phyloP scores from a whole-genome alignment of 2,888 invertebrate genomes.

The Sarcophaga subvicina region DNA sequence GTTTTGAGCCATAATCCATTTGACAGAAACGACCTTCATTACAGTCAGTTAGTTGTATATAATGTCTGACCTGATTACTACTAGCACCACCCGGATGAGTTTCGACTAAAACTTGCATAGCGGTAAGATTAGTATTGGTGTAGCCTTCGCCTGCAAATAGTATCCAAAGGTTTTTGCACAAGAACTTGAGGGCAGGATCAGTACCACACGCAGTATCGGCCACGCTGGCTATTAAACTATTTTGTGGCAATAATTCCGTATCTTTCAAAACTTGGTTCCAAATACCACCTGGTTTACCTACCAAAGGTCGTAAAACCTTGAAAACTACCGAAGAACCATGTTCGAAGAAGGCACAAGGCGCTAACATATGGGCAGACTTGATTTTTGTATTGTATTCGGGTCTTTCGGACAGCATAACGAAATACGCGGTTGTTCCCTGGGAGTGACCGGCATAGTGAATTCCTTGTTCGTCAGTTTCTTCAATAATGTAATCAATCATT shows the following conservation, averaged over 20 bases:
- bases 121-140: slow-evolving; percentile 74
- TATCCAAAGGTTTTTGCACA: slow-evolving; percentile 74
- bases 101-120: slow-evolving; percentile 74
- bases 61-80: slow-evolving; percentile 78
- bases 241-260: slow-evolving; percentile 75
- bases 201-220: slow-evolving; percentile 73
- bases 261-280: slow-evolving; percentile 73
- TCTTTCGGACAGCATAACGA: slow-evolving; percentile 74
- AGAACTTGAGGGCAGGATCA: slow-evolving; percentile 59
- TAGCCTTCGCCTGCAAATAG: slow-evolving; percentile 75
- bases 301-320: slow-evolving; percentile 79
- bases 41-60: slow-evolving; percentile 71
- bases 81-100: slow-evolving; percentile 78
- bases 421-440: slow-evolving; percentile 77
- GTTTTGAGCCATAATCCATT: slow-evolving; percentile 76
- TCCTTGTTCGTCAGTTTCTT: slow-evolving; percentile 67
- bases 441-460: slow-evolving; percentile 79
- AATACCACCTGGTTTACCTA: slow-evolving; percentile 75
- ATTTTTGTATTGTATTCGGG: slow-evolving; percentile 77
- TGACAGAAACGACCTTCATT: slow-evolving; percentile 75
- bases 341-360: slow-evolving; percentile 82
- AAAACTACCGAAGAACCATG: slow-evolving; percentile 82
- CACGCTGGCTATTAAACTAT: slow-evolving; percentile 73
- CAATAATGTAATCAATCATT: slow-evolving; percentile 77
- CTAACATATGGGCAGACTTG: slow-evolving; percentile 77